Conservation (phyloP, 2,113 vertebrate genomes). For the Sylvia atricapilla region DNA sequence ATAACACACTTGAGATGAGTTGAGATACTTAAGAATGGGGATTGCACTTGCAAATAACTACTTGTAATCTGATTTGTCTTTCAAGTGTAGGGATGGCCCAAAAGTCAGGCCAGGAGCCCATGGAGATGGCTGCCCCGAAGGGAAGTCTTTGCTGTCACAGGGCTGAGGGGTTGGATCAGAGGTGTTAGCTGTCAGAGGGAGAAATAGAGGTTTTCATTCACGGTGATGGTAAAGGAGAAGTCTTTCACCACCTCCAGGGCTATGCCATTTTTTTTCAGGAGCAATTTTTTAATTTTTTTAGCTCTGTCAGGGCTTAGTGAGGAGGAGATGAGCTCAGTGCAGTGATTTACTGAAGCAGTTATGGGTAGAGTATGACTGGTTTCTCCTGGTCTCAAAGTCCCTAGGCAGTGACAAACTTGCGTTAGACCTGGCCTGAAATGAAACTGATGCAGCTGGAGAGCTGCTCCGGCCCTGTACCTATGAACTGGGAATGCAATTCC, state of each 20-base stretch:
- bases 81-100: neutral
- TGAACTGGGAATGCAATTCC: neutral
- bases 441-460: neutral
- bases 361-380: fast-evolving
- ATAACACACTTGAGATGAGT: neutral
- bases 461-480: neutral
- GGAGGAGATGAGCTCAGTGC: neutral
- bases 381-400: neutral
- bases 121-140: neutral
- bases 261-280: neutral
- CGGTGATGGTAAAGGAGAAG: neutral
- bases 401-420: neutral
- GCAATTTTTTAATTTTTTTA: neutral
- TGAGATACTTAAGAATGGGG: neutral
- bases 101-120: neutral
- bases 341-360: neutral
- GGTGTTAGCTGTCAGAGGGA: neutral
- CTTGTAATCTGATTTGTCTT: neutral
- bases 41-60: neutral
- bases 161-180: neutral
- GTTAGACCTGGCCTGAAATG: neutral
- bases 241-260: neutral
- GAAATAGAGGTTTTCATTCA: neutral
- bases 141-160: neutral
- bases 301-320: neutral